Evolutionary conservation across 37 sponge, comb jelly and placozoan species (phyloP).

Genomic region (Cladorhizidae sp.): DNA sequence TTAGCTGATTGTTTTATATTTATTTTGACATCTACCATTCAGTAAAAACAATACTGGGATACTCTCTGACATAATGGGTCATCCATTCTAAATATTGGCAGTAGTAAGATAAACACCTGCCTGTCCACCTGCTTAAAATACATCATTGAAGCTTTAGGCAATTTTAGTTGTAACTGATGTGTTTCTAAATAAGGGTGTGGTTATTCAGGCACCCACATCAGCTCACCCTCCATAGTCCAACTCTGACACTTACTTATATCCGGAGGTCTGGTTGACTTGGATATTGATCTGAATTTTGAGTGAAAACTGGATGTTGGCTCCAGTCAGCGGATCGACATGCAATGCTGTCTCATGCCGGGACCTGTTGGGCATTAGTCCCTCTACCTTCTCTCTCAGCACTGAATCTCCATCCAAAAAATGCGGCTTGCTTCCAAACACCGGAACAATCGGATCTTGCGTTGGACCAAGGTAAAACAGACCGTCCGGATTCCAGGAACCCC

Average conservation of each 20-base stretch:
- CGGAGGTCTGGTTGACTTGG: conserved; percentile 47
- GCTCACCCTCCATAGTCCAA: too few species aligned
- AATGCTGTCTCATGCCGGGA: conserved; percentile 43
- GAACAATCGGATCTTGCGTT: conserved; percentile 49
- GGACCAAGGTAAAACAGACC: conserved; percentile 81
- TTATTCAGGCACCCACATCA: too few species aligned
- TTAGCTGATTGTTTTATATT: too few species aligned
- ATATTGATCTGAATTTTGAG: conserved; percentile 60
- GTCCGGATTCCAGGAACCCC: conserved; percentile 69
- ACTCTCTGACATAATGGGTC: too few species aligned
- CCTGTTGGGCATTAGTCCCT: conserved; percentile 52
- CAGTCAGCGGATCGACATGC: conserved; percentile 74
- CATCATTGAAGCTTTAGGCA: not conserved
- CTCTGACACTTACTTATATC: conserved; percentile 34
- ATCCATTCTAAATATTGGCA: too few species aligned
- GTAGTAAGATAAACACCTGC: too few species aligned
- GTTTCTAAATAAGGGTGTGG: too few species aligned
- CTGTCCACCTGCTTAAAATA: too few species aligned
- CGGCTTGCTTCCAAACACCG: conserved; percentile 83
- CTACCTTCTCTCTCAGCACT: conserved; percentile 46
- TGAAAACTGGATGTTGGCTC: conserved; percentile 51
- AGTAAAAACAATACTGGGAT: too few species aligned
- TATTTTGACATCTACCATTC: too few species aligned
- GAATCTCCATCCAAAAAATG: conserved; percentile 87
- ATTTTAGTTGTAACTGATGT: not conserved